phyloP scores from a whole-genome alignment of 2,888 invertebrate genomes.

The Uloborus plumipes region DNA sequence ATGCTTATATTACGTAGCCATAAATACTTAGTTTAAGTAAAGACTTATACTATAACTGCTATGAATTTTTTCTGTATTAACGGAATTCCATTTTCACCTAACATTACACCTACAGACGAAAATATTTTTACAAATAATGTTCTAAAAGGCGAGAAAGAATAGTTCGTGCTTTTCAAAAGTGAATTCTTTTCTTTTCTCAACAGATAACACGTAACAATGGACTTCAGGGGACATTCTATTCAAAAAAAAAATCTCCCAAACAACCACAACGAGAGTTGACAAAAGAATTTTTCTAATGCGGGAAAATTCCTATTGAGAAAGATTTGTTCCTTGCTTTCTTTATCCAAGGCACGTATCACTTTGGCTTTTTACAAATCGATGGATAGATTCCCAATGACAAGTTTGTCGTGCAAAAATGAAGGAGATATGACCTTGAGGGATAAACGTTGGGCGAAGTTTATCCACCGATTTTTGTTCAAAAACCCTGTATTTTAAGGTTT shows the following conservation, averaged over 20 bases:
- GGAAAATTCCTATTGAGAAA: conserved; percentile 4
- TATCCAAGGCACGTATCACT: conserved; percentile 47
- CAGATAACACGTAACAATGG: conserved; percentile 6
- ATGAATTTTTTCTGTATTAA: too few species aligned
- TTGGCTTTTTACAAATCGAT: conserved; percentile 57
- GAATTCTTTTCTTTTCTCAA: conserved; percentile 6
- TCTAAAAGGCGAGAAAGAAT: too few species aligned
- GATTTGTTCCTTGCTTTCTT: conserved; percentile 8
- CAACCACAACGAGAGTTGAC: conserved; percentile 16
- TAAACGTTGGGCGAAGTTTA: conserved; percentile 7
- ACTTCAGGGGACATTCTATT: neutral
- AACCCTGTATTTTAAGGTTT: too few species aligned
- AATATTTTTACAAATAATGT: too few species aligned
- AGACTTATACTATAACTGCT: too few species aligned
- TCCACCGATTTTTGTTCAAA: too few species aligned
- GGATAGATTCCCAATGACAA: conserved; percentile 56
- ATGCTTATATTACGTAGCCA: too few species aligned
- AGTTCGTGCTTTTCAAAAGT: too few species aligned
- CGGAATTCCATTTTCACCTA: too few species aligned
- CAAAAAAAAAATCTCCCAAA: neutral
- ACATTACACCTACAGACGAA: too few species aligned
- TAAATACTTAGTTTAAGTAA: too few species aligned
- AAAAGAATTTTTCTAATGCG: conserved; percentile 27
- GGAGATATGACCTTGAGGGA: conserved; percentile 12
- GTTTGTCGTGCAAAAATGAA: conserved; percentile 52